Base-by-base conservation (phyloP, 2,797 vertebrate genomes). In the Acanthornis magna region DNA sequence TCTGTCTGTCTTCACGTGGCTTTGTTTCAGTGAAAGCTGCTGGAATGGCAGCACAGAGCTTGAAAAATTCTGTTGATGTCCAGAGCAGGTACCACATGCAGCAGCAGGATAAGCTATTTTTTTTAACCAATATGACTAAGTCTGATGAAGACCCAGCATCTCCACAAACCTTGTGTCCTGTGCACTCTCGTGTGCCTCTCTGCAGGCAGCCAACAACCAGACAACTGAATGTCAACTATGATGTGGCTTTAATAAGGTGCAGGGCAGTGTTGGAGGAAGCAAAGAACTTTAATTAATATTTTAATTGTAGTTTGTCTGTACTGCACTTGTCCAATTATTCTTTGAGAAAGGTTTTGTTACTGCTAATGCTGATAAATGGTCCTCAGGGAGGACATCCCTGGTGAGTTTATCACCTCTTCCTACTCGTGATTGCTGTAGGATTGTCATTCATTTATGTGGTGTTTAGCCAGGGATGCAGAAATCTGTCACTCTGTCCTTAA, bases 271-370 rank as follows among this genome's bases (percentile, higher is more conserved):
- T 55, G 45, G 13, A 74, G 77, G 66, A 86, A n/a, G 29, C 14
- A 93, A 61, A 89, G 29, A 25, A 15, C n/a, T 90, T 91, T 85
- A 95, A 95, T 96, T 92, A 96, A 63, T 89, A 78, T 78, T 95
- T 94, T 88, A 91, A 60, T 93, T 93, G 92, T 88, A 84, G 85
- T 88, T 89, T 89, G 27, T 81, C 70, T 89, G 47, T 86, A 50
- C 48, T 9, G 34, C 20, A 25, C 45, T 76, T 90, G 73, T 73
- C 66, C 61, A 82, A 54, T 83, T 94, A 82, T 55, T 88, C 47
- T 80, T 83, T 85, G 80, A 76, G 91, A 92, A 83, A 83, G 42
- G 34, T 76, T 93, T 88, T 80, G 32, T 42, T 89, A 40, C 65
- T 85, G 85, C 88, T 93, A 89, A 79, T 81, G 60, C 20, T 81